A percentile compares a stretch with the other conserved stretches of the same genome.
phyloP scores from a whole-genome alignment of 1,140 invertebrate species.

The Protaetia brevitarsis region DNA sequence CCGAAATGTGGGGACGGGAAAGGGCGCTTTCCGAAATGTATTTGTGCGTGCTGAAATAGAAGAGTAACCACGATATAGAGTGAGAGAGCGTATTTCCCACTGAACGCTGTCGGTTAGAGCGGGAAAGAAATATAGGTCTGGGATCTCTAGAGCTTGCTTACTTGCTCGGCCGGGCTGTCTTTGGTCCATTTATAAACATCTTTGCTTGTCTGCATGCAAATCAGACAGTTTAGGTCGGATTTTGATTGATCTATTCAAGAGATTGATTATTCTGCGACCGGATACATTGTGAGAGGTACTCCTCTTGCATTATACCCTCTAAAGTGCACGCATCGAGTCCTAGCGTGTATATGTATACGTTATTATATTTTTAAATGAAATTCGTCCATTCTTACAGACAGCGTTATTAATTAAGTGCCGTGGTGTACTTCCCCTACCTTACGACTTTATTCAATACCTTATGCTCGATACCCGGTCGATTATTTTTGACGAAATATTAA shows the following conservation, averaged over 20 bases:
- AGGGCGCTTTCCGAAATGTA: not conserved
- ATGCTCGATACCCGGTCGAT: too few species aligned
- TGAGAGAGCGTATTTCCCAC: too few species aligned
- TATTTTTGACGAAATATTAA: not conserved
- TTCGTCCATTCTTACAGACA: constrained; percentile 3
- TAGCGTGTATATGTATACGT: not conserved
- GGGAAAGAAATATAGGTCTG: too few species aligned
- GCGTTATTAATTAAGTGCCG: not conserved
- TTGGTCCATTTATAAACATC: constrained; percentile 50
- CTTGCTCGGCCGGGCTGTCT: constrained; percentile 39
- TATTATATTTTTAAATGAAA: constrained; percentile 11
- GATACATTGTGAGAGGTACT: constrained; percentile 36
- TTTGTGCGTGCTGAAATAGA: constrained; percentile 6
- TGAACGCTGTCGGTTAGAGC: too few species aligned
- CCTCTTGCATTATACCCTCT: constrained; percentile 36
- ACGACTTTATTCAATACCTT: not conserved
- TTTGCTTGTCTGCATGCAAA: constrained; percentile 49
- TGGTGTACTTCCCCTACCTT: not conserved
- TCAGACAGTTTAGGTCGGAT: constrained; percentile 44
- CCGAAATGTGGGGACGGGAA: not conserved
- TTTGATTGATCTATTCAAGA: constrained; percentile 50
- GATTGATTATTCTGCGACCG: constrained; percentile 45
- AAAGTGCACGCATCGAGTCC: not conserved
- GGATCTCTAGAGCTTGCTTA: too few species aligned
- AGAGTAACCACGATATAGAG: too few species aligned